These are phyloP conservation scores for Ranitomeya variabilis DNA, from an alignment of 2,113 vertebrate species.

Conservation along the genomic window DNA sequence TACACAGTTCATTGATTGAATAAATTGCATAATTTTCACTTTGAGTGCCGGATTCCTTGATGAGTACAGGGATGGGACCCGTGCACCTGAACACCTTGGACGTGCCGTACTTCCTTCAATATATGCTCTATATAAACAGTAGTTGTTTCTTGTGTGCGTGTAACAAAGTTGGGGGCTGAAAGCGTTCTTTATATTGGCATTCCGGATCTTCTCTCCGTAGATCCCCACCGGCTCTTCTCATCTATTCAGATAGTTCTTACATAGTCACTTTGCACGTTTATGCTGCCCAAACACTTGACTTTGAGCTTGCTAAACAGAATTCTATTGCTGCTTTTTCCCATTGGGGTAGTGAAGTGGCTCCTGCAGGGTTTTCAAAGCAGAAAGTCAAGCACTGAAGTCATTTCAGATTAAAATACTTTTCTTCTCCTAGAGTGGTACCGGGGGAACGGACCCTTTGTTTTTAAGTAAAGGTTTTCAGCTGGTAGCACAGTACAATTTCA, in stretches of 20 bases:
- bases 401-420: not conserved
- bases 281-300: slow-evolving; percentile 42
- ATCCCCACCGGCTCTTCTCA: slow-evolving; percentile 31
- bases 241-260: not conserved
- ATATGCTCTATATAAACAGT: not conserved
- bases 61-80: too few relatives aligned
- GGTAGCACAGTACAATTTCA: not conserved
- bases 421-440: not conserved
- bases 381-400: not conserved
- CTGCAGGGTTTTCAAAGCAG: slow-evolving; percentile 22
- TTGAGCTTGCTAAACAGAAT: slow-evolving; percentile 25
- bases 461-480: not conserved
- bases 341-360: slow-evolving; percentile 30
- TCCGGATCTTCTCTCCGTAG: not conserved
- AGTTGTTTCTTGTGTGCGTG: not conserved
- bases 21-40: too few relatives aligned
- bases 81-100: too few relatives aligned
- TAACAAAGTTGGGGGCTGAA: not conserved
- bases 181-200: not conserved
- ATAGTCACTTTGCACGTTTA: not conserved
- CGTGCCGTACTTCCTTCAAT: too few relatives aligned
- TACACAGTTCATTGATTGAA: too few relatives aligned
- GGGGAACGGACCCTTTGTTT: not conserved
- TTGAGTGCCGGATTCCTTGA: too few relatives aligned
- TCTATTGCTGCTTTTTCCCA: slow-evolving; percentile 6